These are phyloP conservation scores for Megalurothrips usitatus DNA, from an alignment of 2,888 invertebrate genomes.

Conservation along the genomic window DNA sequence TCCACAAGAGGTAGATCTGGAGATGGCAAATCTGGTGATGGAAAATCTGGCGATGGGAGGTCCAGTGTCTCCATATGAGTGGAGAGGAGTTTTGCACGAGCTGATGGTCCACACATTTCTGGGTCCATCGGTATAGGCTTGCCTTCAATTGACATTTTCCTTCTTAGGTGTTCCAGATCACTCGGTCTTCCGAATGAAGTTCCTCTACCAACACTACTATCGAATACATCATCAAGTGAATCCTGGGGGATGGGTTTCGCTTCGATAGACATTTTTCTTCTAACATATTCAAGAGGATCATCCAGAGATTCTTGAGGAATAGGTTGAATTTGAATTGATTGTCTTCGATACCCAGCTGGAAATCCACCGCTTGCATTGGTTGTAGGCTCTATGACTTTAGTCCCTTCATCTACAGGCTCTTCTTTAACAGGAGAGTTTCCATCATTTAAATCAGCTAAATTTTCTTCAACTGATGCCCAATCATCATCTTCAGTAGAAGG, in stretches of 20 bases:
- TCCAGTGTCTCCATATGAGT: conserved; percentile 9
- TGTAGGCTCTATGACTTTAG: neutral
- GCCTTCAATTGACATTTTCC: conserved; percentile 17
- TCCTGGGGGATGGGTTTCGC: neutral
- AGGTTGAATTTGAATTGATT: neutral
- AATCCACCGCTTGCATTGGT: neutral
- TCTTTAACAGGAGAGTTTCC: neutral
- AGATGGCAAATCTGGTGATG: neutral
- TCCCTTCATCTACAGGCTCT: neutral
- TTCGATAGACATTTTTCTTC: conserved; percentile 1
- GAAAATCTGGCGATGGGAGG: conserved; percentile 3
- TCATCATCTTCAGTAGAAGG: conserved; percentile 35
- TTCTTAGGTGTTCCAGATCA: neutral
- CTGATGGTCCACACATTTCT: neutral
- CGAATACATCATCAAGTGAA: neutral
- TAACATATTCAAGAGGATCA: neutral
- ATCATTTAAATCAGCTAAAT: conserved; percentile 31
- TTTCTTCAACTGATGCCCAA: conserved; percentile 40
- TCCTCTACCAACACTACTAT: neutral
- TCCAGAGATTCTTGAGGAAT: conserved; percentile 5
- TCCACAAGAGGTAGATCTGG: neutral
- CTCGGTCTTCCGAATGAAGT: neutral
- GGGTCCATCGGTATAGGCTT: neutral
- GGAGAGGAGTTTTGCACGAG: neutral
- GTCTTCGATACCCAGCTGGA: neutral